Conservation (phyloP, 2,113 vertebrate species). For the Chaetura pelagica region DNA sequence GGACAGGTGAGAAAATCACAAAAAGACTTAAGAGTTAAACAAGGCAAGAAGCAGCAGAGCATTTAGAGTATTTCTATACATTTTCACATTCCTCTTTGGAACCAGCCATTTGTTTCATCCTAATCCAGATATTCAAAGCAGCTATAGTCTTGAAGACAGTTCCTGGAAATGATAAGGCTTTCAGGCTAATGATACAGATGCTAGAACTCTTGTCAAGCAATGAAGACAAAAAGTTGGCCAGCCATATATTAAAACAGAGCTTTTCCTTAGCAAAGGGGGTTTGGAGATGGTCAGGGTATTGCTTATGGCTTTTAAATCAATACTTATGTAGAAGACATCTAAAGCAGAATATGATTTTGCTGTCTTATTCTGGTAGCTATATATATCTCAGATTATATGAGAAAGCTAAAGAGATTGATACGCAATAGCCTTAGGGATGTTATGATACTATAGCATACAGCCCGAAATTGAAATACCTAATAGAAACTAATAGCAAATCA, state of each 20-base stretch:
- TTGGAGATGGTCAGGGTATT: neutral
- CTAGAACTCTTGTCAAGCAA: neutral
- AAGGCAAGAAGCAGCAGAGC: neutral
- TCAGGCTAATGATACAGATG: neutral
- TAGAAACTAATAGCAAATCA: neutral
- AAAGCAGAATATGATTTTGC: neutral
- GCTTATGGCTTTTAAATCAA: neutral
- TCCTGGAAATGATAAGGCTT: slow-evolving; percentile 41
- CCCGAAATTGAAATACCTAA: neutral
- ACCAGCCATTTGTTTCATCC: neutral
- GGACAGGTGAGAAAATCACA: neutral
- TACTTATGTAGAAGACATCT: neutral
- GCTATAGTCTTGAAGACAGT: neutral
- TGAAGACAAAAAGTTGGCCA: neutral
- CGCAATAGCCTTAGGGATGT: neutral
- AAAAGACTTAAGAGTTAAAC: neutral
- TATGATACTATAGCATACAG: neutral
- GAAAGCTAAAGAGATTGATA: neutral
- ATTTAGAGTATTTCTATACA: neutral
- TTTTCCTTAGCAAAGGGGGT: neutral
- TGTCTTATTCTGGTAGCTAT: neutral
- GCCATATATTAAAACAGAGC: neutral
- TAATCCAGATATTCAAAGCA: slow-evolving; percentile 13
- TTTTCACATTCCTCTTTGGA: slow-evolving; percentile 24
- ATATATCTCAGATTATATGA: neutral